Evolutionary conservation across 2,888 invertebrate genomes (phyloP).

Genomic region (Caenorhabditis sp.): DNA sequence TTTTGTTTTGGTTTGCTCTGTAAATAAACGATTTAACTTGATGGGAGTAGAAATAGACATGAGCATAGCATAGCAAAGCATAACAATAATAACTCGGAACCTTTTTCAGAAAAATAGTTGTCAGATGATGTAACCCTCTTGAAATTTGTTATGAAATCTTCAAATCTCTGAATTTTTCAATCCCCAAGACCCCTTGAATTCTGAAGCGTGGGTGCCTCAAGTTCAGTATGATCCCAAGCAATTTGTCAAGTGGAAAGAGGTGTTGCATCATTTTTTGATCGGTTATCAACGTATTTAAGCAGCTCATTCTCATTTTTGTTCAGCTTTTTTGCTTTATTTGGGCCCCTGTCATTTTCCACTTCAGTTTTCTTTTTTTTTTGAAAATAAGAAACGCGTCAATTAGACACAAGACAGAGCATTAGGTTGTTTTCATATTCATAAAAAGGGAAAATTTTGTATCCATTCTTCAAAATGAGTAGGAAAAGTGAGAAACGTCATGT

Average conservation of each 20-base stretch:
- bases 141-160: neutral
- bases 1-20: constrained; percentile 12
- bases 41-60: too few relatives aligned
- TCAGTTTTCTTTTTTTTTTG: neutral
- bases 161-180: neutral
- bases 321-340: neutral
- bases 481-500: constrained; percentile 25
- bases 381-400: neutral
- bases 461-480: constrained; percentile 25
- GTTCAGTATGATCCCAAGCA: constrained; percentile 1
- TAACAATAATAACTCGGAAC: too few relatives aligned
- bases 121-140: neutral
- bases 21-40: constrained; percentile 50
- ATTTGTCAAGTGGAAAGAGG: neutral
- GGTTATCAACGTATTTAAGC: neutral
- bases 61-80: neutral
- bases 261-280: neutral
- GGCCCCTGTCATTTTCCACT: neutral
- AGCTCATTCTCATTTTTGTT: neutral
- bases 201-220: neutral
- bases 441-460: constrained; percentile 8
- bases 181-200: neutral
- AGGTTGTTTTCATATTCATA: constrained; percentile 7
- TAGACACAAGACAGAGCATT: neutral
- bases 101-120: neutral